Conservation (phyloP, 64 coral and sea anemone genomes). For the Dendrophyllia cribrosa region DNA sequence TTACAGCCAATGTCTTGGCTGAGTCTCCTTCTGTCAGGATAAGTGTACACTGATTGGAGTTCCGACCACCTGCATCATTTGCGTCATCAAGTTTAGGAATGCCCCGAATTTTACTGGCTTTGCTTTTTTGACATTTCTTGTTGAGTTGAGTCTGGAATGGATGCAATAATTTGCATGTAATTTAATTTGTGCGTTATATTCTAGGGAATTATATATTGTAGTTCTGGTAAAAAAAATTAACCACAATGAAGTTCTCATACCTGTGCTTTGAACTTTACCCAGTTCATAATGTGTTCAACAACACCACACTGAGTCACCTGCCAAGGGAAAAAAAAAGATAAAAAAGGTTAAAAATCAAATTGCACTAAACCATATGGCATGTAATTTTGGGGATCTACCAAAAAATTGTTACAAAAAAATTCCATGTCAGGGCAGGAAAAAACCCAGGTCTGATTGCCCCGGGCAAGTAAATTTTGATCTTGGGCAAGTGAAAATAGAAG, state of each 20-base stretch:
- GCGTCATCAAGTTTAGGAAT: constrained; percentile 99
- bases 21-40: constrained; percentile 98
- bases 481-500: no score
- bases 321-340: not conserved
- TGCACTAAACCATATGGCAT: no score
- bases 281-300: constrained; percentile 93
- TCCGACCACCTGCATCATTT: constrained; percentile 89
- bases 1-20: constrained; percentile 94
- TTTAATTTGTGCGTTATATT: not conserved
- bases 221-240: not conserved
- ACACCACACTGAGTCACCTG: constrained; percentile 96
- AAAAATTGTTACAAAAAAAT: no score
- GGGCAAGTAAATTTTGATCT: no score
- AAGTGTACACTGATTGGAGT: constrained; percentile 82
- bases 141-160: constrained; percentile 85
- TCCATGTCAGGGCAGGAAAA: no score
- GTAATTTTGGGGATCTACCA: no score
- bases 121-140: constrained; percentile 83
- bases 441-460: no score
- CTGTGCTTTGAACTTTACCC: constrained; percentile 95
- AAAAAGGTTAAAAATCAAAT: no score
- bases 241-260: not conserved
- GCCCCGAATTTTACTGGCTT: constrained; percentile 86
- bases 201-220: not conserved
- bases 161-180: not conserved